Evolutionary conservation across 2,888 invertebrate genomes (phyloP), one percentile per base, ranked within the genome.

Genomic region (Leptothorax acervorum): DNA sequence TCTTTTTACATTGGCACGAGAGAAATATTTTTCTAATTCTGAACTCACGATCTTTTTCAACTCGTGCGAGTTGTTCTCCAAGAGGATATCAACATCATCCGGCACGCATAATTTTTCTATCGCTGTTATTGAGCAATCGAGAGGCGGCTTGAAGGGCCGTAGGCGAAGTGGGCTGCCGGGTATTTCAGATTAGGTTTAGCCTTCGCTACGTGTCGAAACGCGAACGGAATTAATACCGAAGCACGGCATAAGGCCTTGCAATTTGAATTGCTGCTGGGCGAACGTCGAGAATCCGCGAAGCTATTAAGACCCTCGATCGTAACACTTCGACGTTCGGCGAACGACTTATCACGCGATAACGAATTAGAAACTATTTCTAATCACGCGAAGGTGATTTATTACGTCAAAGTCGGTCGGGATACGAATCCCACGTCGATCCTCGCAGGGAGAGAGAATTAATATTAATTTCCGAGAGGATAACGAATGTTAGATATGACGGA

Each of bases 131-230:
- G 45, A 60, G 45, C 48, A 79, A 48, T n/a, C 28, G 23, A 0
- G 48, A 73, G 42, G 2, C 6, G 35, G n/a, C 2, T 31, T 31
- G 45, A 42, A 81, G 60, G 60, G 73, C 48, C 60, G n/a, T 18
- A 45, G 31, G n/a, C 45, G 35, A 57, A 39, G 18, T 42, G 48
- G 4, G 23, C 45, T 15, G 48, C 3, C 18, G 51, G 28, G 53
- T 87, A 87, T 87, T 79, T 84, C 70, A 84, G 39, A 71, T 84
- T 84, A 60, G 62, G 5, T 87, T 87, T 84, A 87, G 87, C 81
- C 87, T 87, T 87, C 68, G 53, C 60, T 35, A 65, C 55, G 31
- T 68, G 70, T 57, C 42, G 79, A 68, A 70, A 84, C 70, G 57
- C 63, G 85, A 87, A 87, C 79, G 62, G 68, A 86, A 70, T 87